Base-by-base conservation (phyloP, 2,113 vertebrate species). In the Chionodraco myersi region DNA sequence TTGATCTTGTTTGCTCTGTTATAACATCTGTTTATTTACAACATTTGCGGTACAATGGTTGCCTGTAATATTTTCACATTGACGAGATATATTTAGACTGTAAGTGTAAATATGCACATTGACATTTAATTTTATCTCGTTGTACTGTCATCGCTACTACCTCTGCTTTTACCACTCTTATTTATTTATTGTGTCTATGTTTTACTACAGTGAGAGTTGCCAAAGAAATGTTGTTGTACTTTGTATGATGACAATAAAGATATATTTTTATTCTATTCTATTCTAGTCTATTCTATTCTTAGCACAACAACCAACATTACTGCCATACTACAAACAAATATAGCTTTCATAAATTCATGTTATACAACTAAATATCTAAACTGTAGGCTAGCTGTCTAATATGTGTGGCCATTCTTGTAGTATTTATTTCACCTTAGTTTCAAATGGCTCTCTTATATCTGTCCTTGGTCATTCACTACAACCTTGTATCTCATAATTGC, bases 401-500 rank as follows among this genome's bases (percentile, higher is more conserved):
- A 62, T 66, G 59, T 77, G 57, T 30, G 45, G 8, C 23, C 11
- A 21, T 41, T 77, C 36, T 18, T 64, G 6, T 1, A 45, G 26
- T 14, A 56, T 18, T 69, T 71, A 18, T 58, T 79, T 66, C 57
- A 62, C 44, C 53, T 69, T 64, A 16, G 3, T 41, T 10, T 70
- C 13, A 70, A n/a, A 79, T 67, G 10, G 0, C 15, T 83, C 41
- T 48, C n/a, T 63, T 48, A 18, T 6, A 5, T 65, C 59, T 44
- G 51, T 7, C 66, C 53, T 85, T 85, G 66, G 80, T 84, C 52
- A 85, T 66, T 83, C 64, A 72, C 67, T 62, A 30, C 66, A 63
- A 78, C 78, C 75, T n/a, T 63, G 58, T 71, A 15, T 71, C 63
- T 73, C 26, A 72, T 84, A 73, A 79, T 89, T 87, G 75, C 60